A percentile compares a stretch with the other conserved stretches of the same genome.
These are phyloP conservation scores for Grammomys dolichurus DNA, from an alignment of 2,113 vertebrate genomes.

Conservation along the genomic window DNA sequence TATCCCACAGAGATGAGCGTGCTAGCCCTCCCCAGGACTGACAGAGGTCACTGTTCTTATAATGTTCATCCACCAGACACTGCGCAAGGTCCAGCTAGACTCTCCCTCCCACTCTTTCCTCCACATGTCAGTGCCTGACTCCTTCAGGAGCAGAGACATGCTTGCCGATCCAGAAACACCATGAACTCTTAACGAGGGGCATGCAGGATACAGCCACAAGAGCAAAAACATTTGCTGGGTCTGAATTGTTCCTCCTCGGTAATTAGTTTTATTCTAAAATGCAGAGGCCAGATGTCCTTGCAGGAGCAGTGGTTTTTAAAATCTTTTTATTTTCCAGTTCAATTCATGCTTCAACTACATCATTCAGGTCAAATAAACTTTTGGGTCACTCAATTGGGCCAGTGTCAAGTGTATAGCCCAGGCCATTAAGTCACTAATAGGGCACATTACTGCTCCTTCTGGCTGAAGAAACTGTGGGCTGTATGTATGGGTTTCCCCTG, in stretches of 20 bases:
- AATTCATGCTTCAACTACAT: not conserved
- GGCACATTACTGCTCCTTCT: not conserved
- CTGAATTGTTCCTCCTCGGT: conserved; percentile 36
- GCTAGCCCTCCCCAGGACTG: not conserved
- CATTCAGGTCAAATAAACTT: conserved; percentile 31
- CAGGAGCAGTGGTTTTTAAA: not conserved
- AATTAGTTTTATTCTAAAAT: conserved; percentile 61
- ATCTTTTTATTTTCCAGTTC: not conserved
- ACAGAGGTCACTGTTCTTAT: not conserved
- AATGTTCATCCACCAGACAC: not conserved
- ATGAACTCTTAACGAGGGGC: not conserved
- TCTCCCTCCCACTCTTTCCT: not conserved
- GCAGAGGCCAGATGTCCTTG: conserved; percentile 22
- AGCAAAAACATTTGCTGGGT: conserved; percentile 3
- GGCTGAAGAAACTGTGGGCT: not conserved
- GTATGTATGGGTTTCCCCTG: not conserved
- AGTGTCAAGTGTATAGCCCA: not conserved
- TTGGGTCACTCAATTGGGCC: not conserved
- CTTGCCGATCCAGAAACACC: not conserved
- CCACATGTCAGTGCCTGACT: not conserved
- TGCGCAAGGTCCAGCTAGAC: not conserved
- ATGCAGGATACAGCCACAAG: not conserved
- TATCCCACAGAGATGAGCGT: not conserved
- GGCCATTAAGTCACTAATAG: not conserved
- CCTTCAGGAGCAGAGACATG: not conserved